A percentile compares a stretch with the other conserved stretches of the same genome.
phyloP scores from a whole-genome alignment of 2,888 invertebrate genomes.

The Paralinhomoeus sp. region DNA sequence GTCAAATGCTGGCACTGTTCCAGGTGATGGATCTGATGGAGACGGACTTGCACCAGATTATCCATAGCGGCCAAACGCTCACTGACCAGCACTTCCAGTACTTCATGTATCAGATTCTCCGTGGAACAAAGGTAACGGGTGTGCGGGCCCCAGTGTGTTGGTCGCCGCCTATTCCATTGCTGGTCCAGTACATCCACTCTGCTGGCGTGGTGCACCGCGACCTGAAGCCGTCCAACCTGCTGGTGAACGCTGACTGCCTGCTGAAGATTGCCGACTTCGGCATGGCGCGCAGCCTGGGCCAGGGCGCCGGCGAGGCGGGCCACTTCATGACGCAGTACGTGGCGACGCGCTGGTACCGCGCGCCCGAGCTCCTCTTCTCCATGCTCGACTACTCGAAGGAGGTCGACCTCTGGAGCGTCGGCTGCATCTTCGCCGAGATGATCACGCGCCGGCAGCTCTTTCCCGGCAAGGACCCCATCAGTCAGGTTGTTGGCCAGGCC shows the following conservation, averaged over 20 bases:
- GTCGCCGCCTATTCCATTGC: no score
- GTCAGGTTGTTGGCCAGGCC: constrained; percentile 20
- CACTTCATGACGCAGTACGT: constrained; percentile 10
- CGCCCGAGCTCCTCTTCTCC: constrained; percentile 31
- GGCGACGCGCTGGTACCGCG: constrained; percentile 21
- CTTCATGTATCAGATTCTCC: constrained; percentile 32
- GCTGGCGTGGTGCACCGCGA: constrained; percentile 33
- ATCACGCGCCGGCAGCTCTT: constrained; percentile 31
- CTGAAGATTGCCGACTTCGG: constrained; percentile 34
- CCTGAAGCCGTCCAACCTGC: constrained; percentile 32
- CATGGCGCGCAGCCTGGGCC: constrained; percentile 22
- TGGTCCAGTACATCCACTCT: constrained; percentile 31
- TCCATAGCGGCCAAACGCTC: constrained; percentile 29
- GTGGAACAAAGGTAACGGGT: constrained; percentile 30
- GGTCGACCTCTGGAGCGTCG: constrained; percentile 33
- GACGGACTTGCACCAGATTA: constrained; percentile 32
- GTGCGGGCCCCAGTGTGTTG: no score
- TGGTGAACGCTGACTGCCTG: constrained; percentile 34
- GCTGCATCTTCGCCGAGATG: constrained; percentile 34
- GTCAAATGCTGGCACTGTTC: not conserved
- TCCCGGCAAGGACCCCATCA: constrained; percentile 26
- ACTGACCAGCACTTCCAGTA: constrained; percentile 31
- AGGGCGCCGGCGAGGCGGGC: constrained; percentile 7
- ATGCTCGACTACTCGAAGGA: constrained; percentile 28
- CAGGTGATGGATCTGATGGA: constrained; percentile 31